Evolutionary conservation across 2,113 vertebrate genomes (phyloP).

Genomic region (Parus major): DNA sequence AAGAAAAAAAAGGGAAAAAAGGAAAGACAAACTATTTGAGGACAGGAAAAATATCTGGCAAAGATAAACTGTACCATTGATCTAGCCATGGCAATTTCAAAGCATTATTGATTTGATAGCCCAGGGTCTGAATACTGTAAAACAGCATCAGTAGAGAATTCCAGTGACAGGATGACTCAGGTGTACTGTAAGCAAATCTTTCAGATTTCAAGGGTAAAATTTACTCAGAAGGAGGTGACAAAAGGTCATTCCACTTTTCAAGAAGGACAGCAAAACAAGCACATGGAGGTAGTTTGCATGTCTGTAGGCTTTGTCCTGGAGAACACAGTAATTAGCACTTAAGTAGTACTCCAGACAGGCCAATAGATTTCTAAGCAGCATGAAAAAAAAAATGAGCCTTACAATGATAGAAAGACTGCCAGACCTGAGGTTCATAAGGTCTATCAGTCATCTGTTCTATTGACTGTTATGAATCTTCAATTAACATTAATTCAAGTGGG

Average conservation of each 20-base stretch:
- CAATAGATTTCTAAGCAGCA: neutral
- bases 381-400: neutral
- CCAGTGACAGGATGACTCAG: neutral
- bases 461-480: neutral
- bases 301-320: neutral
- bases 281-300: neutral
- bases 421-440: neutral
- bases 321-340: neutral
- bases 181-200: neutral
- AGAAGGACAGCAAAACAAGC: neutral
- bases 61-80: conserved; percentile 19
- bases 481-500: neutral
- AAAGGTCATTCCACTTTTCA: neutral
- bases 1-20: neutral
- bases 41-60: neutral
- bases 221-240: neutral
- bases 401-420: neutral
- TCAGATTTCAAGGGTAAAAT: neutral
- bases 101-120: conserved; percentile 19
- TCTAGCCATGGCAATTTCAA: neutral
- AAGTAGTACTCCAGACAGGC: neutral
- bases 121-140: neutral
- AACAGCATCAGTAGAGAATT: neutral
- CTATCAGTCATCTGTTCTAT: neutral
- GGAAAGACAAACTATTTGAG: neutral